Evolutionary conservation across 2,797 vertebrate species (phyloP).

Genomic region (Rhodeus uyekii): DNA sequence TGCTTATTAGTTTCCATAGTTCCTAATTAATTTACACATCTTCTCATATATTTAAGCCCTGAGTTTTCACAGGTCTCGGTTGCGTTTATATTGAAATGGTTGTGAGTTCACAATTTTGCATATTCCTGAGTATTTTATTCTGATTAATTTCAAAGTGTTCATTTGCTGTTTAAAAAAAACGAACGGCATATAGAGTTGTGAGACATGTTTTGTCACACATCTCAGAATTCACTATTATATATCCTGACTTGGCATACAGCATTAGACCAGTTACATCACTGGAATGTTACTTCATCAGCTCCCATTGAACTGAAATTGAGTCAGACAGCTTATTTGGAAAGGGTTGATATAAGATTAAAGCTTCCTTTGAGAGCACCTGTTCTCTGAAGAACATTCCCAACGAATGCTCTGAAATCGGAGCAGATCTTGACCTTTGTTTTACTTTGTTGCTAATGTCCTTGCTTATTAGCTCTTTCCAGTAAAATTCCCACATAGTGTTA

Average conservation of each 20-base stretch:
- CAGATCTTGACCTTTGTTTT: constrained; percentile 42
- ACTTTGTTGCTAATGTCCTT: constrained; percentile 46
- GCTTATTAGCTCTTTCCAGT: constrained; percentile 30
- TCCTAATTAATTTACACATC: no score
- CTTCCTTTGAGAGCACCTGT: constrained; percentile 42
- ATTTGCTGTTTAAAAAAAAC: background rate
- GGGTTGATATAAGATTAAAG: constrained; percentile 44
- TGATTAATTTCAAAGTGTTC: background rate
- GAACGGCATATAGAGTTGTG: background rate
- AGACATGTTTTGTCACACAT: background rate
- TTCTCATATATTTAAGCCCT: no score
- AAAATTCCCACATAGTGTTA: constrained; percentile 32
- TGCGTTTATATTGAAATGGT: no score
- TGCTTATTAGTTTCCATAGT: no score
- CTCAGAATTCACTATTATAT: background rate
- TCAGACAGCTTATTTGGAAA: constrained; percentile 4
- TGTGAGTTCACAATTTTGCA: no score
- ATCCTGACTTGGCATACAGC: background rate
- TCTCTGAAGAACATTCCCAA: background rate
- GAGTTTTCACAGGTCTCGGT: no score
- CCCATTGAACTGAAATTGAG: background rate
- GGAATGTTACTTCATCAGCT: background rate
- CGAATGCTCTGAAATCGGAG: constrained; percentile 44
- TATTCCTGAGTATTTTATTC: no score
- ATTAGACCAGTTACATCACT: background rate